Evolutionary conservation across 2,113 vertebrate genomes (phyloP), one percentile per base, ranked within the genome.

Genomic region (Vulpes ferrilata): DNA sequence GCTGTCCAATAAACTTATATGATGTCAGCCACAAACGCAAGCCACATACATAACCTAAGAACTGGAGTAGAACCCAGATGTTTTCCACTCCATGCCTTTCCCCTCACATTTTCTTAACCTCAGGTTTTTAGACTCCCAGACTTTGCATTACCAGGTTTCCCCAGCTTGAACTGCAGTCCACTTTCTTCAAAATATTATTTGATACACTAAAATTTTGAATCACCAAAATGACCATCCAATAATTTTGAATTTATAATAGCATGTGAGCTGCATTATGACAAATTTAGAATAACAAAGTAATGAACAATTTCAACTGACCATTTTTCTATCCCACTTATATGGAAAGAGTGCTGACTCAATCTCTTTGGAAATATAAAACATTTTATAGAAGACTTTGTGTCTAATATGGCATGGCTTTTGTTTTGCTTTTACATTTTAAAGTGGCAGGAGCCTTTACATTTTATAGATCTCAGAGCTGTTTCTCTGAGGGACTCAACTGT

Each of bases 191-290:
- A 69, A 55, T 43, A 59, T 27, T 60, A 86, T 65, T 73, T 88
- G 67, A 95, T 20, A 71, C 2, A 64, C 17, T 88, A 43, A 84
- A 76, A 67, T 73, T 84, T 15, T 16, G 19, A 27, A 80, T 88
- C 25, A 93, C 83, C 74, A 78, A 95, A 94, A 96, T 59, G 27
- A 60, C 10, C 93, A 79, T 19, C 67, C 1, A 32, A 73, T 2
- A 57, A 80, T 30, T 96, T 5, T 96, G 30, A 90, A 76, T 86
- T 86, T 92, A 67, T 9, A 85, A 76, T 7, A 48, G 64, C 74
- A 94, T 43, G 69, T 95, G 59, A 93, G 25, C 60, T 84, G 87
- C 79, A 86, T 57, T 94, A 96, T 57, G 23, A 74, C 84, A 22
- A 38, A 92, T 32, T 64, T 65, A 82, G 55, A 73, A 53, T 11